Evolutionary conservation across 2,888 invertebrate species (phyloP), one percentile per base, ranked within the genome.

Genomic region (Zeuzera pyrina): DNA sequence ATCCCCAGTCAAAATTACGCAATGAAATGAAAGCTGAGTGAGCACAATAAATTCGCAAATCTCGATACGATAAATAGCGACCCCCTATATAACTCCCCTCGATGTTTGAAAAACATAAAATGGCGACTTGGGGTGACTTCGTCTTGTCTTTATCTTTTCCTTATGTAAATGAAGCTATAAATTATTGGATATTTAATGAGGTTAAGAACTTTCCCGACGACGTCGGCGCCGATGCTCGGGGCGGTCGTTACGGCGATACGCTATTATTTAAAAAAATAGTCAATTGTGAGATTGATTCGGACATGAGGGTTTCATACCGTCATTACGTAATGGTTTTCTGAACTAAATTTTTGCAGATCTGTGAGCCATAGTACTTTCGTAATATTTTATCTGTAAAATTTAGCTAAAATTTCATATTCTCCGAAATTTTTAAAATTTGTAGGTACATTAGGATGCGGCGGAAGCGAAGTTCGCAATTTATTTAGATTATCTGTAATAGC

Each of bases 131-230:
- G 42, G 54, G 47, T 45, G n/a, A 28, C 52, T 54, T 55, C 72
- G 66, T 74, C 78, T 76, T 78, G 74, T 67, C 79, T 81, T 79
- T 79, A 81, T 83, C 76, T 79, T 76, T 79, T 79, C 66, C 76
- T 76, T 78, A 81, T 79, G 79, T 71, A 77, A 83, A 81, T 81
- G 52, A 53, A 46, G 52, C 49, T 43, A 51, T 52, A 45, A 66
- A 59, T 70, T 63, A 69, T 72, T 65, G 53, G 52, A 53, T 60
- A 56, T 71, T 71, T 69, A 69, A 76, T 71, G 72, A 73, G 65
- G 67, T 66, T 73, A 73, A 73, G 66, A 77, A 81, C 73, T 78
- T 78, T 72, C 58, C 53, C 49, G 57, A 57, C 72, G 64, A 57
- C 63, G 46, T 40, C 49, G 53, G 43, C 57, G 24, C 59, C 60